Evolutionary conservation across 2,888 invertebrate species (phyloP).

Genomic region (Gastracanthus pulcherrimus): DNA sequence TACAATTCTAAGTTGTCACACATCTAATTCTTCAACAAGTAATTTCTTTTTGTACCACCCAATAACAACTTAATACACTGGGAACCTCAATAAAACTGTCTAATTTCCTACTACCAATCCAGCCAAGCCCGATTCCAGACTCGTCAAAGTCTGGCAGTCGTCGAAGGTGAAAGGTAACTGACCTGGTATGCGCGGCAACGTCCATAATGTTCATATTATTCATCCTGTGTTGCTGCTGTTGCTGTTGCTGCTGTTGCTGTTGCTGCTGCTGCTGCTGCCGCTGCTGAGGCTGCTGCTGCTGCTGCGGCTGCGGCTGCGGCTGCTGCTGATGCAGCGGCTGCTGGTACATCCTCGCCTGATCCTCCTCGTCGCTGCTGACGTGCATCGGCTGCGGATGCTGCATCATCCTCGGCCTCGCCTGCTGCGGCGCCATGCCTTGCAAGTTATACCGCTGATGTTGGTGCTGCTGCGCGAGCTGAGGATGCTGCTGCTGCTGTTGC

Average conservation of each 20-base stretch:
- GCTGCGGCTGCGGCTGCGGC: not conserved
- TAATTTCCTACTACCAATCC: too few relatives aligned
- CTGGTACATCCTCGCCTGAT: too few relatives aligned
- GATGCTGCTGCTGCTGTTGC: slow-evolving; percentile 38
- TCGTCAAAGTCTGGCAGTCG: too few relatives aligned
- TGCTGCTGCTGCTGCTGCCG: not conserved
- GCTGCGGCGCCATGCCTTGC: slow-evolving; percentile 19
- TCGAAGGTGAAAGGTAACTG: not conserved
- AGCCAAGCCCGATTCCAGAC: too few relatives aligned
- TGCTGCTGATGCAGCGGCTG: not conserved
- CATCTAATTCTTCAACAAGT: too few relatives aligned
- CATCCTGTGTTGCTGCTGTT: not conserved
- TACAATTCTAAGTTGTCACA: too few relatives aligned
- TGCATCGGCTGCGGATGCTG: not conserved
- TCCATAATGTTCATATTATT: not conserved
- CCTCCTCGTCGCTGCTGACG: not conserved
- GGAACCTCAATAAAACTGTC: too few relatives aligned
- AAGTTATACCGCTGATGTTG: slow-evolving; percentile 40
- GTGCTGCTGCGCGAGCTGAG: slow-evolving; percentile 38
- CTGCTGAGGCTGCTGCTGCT: not conserved
- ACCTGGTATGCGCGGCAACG: slow-evolving; percentile 10
- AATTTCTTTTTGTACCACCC: too few relatives aligned
- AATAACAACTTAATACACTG: too few relatives aligned
- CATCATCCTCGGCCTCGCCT: not conserved
- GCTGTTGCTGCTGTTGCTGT: not conserved